These are phyloP conservation scores for Bombus soroeensis DNA, from an alignment of 1,140 invertebrate species.

Conservation along the genomic window DNA sequence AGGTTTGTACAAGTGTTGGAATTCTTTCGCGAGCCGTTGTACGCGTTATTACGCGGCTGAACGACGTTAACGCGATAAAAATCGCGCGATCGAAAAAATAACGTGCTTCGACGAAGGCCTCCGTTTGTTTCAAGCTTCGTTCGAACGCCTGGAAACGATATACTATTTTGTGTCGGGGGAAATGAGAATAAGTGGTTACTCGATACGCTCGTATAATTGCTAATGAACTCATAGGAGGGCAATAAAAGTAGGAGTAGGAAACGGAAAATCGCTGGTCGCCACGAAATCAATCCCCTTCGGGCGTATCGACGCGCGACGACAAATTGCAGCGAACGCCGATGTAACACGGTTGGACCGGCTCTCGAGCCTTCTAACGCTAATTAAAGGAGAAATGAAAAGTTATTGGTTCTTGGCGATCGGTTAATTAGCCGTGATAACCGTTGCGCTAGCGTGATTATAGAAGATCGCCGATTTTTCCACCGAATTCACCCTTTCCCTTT, in stretches of 20 bases:
- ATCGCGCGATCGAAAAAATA: background rate
- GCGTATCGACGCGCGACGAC: conserved; percentile 36
- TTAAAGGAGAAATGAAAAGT: conserved; percentile 66
- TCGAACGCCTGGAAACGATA: conserved; percentile 16
- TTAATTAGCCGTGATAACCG: conserved; percentile 58
- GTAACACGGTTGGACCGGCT: conserved; percentile 30
- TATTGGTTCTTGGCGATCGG: conserved; percentile 48
- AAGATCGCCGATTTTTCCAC: conserved; percentile 27
- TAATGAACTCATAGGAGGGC: conserved; percentile 40
- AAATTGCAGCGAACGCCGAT: conserved; percentile 49
- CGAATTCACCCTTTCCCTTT: conserved; percentile 16
- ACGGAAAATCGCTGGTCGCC: conserved; percentile 41
- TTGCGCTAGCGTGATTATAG: conserved; percentile 6
- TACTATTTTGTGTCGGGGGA: conserved; percentile 26
- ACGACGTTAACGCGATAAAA: conserved; percentile 5
- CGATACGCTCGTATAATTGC: conserved; percentile 45
- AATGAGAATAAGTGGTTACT: conserved; percentile 44
- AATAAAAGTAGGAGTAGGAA: conserved; percentile 49
- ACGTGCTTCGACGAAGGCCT: background rate
- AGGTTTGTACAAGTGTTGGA: too few species aligned
- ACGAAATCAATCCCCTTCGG: conserved; percentile 56
- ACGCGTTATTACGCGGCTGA: background rate
- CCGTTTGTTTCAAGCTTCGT: background rate
- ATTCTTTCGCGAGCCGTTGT: too few species aligned
- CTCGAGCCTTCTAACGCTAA: conserved; percentile 49